Evolutionary conservation across 64 coral and sea anemone genomes (phyloP).

Genomic region (Astreopora myriophthalma): DNA sequence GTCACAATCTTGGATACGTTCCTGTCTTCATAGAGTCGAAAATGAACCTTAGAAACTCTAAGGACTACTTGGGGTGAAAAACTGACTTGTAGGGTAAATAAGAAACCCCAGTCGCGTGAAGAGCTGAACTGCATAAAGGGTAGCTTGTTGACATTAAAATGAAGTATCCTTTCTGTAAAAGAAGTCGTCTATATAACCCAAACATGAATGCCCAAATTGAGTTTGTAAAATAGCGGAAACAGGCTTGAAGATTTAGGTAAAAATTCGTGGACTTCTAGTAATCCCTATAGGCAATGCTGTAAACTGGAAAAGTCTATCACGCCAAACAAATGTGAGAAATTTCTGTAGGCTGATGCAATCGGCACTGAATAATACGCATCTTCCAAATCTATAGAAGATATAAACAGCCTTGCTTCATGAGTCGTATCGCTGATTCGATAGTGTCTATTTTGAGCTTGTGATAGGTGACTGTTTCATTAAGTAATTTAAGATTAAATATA

Average conservation of each 20-base stretch:
- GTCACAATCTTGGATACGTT: too few species aligned
- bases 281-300: constrained; percentile 16
- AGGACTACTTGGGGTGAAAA: neutral
- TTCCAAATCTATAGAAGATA: too few species aligned
- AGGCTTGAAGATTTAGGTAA: neutral
- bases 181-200: neutral
- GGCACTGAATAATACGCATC: too few species aligned
- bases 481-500: too few species aligned
- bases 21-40: neutral
- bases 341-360: too few species aligned
- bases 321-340: neutral
- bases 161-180: too few species aligned
- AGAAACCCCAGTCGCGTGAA: constrained; percentile 19
- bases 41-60: constrained; percentile 39
- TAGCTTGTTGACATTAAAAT: neutral
- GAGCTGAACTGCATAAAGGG: neutral
- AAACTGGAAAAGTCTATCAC: too few species aligned
- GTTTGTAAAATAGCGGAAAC: neutral
- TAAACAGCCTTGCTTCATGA: too few species aligned
- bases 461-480: too few species aligned
- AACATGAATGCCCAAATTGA: neutral
- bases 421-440: too few species aligned
- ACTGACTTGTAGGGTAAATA: constrained; percentile 36
- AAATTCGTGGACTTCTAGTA: constrained; percentile 26
- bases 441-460: too few species aligned